Evolutionary conservation across 2,888 invertebrate genomes (phyloP), one percentile per base, ranked within the genome.

Genomic region (Ophion slaviceki): DNA sequence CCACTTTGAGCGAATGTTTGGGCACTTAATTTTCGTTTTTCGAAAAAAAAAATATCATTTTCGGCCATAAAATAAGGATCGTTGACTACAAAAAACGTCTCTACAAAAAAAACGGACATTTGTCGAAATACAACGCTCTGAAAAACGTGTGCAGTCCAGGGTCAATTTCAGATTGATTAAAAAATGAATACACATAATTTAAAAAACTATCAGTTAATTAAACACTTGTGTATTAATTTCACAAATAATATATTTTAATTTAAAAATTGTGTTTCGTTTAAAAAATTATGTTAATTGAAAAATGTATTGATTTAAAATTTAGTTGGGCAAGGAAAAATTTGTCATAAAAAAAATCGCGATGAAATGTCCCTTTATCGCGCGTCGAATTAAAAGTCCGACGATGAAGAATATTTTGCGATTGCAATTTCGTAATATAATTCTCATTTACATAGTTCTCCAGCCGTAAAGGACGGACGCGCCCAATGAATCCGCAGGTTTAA

Each of bases 401-500:
- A 68, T 17, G 32, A n/a, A 47, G 24, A 80, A 66, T 28, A 64
- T 40, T 78, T 45, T 57, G 20, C 24, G 67, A 67, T 66, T n/a
- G 59, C 68, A 79, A 70, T 61, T 78, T 36, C n/a, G 70, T 28
- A 5, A n/a, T n/a, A 17, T 53, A 45, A 17, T 70, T 79, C n/a
- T 40, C 36, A 72, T 77, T 77, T 66, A 67, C 24, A 24, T 53
- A 32, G 74, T 24, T 24, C 11, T 28, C 47, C 17, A 24, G 24
- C 24, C 24, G 11, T 32, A 66, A 72, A n/a, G 20, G 24, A 36
- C 36, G 20, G 17, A 68, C 20, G 8, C 59, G 75, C 40, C 59
- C 74, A 68, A 80, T 78, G 82, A 84, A 87, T 84, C 82, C 82
- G 84, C 84, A 78, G 86, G 84, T 86, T 84, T 86, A 86, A 87